Evolutionary conservation across 1,140 invertebrate species (phyloP).

Genomic region (Pseudomyrmex flavicornis): DNA sequence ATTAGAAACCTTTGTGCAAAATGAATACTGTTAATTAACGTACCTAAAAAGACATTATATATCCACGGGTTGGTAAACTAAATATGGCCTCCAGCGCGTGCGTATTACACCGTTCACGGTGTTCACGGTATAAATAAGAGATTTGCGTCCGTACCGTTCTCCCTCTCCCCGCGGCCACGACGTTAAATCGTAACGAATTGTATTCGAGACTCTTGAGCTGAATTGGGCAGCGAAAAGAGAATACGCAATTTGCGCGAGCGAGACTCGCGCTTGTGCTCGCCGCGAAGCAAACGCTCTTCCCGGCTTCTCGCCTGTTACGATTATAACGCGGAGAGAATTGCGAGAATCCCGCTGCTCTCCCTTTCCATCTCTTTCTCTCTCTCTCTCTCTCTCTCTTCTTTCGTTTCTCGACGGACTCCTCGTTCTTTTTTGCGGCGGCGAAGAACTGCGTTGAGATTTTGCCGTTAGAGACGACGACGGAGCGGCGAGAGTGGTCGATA

Average conservation of each 20-base stretch:
- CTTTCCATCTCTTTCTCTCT: too few relatives aligned
- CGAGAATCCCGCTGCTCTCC: slow-evolving; percentile 10
- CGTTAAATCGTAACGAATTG: slow-evolving; percentile 74
- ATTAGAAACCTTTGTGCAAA: slow-evolving; percentile 88
- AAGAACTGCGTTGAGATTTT: slow-evolving; percentile 35
- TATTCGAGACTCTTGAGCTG: slow-evolving; percentile 60
- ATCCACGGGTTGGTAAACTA: slow-evolving; percentile 82
- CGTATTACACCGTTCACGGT: slow-evolving; percentile 78
- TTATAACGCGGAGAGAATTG: slow-evolving; percentile 34
- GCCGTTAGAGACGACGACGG: slow-evolving; percentile 57
- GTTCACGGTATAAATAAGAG: slow-evolving; percentile 80
- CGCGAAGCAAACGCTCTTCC: background rate
- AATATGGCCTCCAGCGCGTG: slow-evolving; percentile 79
- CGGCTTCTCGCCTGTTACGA: slow-evolving; percentile 9
- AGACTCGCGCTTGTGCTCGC: slow-evolving; percentile 41
- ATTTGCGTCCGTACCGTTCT: slow-evolving; percentile 80
- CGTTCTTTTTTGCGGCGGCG: background rate
- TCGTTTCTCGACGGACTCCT: background rate
- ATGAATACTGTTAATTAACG: slow-evolving; percentile 87
- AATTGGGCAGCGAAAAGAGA: slow-evolving; percentile 60
- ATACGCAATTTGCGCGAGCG: slow-evolving; percentile 34
- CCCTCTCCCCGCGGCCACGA: slow-evolving; percentile 44
- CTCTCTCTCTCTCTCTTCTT: background rate
- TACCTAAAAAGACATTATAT: slow-evolving; percentile 86
- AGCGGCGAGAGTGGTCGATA: slow-evolving; percentile 67